phyloP scores from a whole-genome alignment of 2,888 invertebrate species.

The Ophion slaviceki region DNA sequence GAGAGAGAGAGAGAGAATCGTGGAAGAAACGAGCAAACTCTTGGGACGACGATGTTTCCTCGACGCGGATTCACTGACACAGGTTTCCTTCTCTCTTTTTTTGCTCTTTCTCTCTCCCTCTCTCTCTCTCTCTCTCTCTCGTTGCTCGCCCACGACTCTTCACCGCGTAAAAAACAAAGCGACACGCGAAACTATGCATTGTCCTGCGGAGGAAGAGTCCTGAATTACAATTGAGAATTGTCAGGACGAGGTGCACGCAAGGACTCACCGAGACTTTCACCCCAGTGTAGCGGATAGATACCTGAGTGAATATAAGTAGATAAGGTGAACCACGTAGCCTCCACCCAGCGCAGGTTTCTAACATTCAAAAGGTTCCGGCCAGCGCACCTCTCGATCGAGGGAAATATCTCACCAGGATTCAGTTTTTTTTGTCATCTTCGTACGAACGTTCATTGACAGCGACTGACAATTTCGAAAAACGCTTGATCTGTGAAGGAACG shows the following conservation, averaged over 20 bases:
- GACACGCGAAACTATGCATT: slow-evolving; percentile 79
- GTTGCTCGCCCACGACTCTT: slow-evolving; percentile 75
- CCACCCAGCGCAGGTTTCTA: too few relatives aligned
- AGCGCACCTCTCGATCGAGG: too few relatives aligned
- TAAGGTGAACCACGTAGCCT: not conserved
- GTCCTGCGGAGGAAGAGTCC: slow-evolving; percentile 76
- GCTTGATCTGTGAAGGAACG: too few relatives aligned
- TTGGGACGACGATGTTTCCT: slow-evolving; percentile 65
- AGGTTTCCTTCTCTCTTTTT: slow-evolving; percentile 42
- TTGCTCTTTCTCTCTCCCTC: slow-evolving; percentile 47
- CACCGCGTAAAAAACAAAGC: slow-evolving; percentile 74
- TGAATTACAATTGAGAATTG: slow-evolving; percentile 76
- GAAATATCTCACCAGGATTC: too few relatives aligned
- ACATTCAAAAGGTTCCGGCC: not conserved
- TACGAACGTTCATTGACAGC: too few relatives aligned
- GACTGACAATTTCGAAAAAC: too few relatives aligned
- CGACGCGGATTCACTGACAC: slow-evolving; percentile 68
- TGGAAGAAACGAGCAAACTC: slow-evolving; percentile 61
- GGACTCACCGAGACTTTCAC: slow-evolving; percentile 14
- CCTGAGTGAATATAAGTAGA: slow-evolving; percentile 3
- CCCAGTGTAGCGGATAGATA: not conserved
- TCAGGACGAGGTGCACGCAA: slow-evolving; percentile 58
- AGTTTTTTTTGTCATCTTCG: too few relatives aligned
- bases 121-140: slow-evolving; percentile 41
- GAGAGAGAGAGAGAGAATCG: slow-evolving; percentile 32